Percentiles rank a stretch among this genome's conserved stretches.
These are phyloP conservation scores for Brachyptera putata DNA, from an alignment of 2,888 invertebrate genomes.

Conservation along the genomic window DNA sequence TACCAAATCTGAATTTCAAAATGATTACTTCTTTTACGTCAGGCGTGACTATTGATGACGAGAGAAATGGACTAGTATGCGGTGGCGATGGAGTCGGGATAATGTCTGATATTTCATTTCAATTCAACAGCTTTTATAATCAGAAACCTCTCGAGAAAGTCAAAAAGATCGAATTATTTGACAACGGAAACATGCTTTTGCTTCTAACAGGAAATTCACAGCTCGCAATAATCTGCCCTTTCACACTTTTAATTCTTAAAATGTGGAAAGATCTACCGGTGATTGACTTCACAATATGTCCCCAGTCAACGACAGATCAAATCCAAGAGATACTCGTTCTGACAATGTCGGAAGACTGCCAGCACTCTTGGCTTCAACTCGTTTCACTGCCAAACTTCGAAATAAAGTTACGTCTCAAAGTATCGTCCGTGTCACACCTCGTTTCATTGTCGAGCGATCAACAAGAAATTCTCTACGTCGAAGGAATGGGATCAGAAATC, in stretches of 20 bases:
- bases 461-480: conserved; percentile 41
- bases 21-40: background rate
- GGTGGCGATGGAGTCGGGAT: conserved; percentile 12
- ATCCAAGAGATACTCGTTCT: conserved; percentile 38
- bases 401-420: conserved; percentile 40
- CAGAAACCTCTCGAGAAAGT: background rate
- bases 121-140: background rate
- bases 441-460: conserved; percentile 38
- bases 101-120: background rate
- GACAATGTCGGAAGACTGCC: conserved; percentile 25
- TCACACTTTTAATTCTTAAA: conserved; percentile 38
- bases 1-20: background rate
- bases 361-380: conserved; percentile 33
- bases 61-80: background rate
- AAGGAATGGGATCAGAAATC: conserved; percentile 37
- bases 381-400: conserved; percentile 41
- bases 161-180: background rate
- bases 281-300: conserved; percentile 38
- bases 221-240: conserved; percentile 38
- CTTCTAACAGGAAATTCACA: conserved; percentile 38
- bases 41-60: background rate
- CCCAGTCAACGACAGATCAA: conserved; percentile 34
- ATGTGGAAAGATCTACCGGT: conserved; percentile 36
- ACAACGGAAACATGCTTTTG: conserved; percentile 37
- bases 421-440: conserved; percentile 39